Evolutionary conservation across 2,113 vertebrate species (phyloP).

Genomic region (Actenoides hombroni): DNA sequence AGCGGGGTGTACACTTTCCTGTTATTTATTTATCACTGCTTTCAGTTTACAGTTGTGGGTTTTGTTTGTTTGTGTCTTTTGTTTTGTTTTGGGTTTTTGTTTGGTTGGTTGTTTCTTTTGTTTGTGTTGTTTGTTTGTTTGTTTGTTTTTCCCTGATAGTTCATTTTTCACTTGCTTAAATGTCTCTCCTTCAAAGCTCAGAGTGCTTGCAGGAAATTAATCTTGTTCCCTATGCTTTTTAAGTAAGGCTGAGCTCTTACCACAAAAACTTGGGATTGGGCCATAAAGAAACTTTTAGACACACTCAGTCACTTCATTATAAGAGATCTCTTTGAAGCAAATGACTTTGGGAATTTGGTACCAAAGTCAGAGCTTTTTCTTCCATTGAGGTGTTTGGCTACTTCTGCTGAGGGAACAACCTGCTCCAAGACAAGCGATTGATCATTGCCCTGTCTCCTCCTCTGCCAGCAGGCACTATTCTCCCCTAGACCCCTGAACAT

Average conservation of each 20-base stretch:
- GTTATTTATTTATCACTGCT: constrained; percentile 59
- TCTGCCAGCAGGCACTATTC: not conserved
- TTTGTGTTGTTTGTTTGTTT: too few species aligned
- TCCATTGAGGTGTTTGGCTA: not conserved
- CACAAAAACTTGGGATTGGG: not conserved
- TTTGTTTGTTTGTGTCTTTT: too few species aligned
- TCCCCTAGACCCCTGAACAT: not conserved
- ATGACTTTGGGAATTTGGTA: not conserved
- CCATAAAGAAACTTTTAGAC: not conserved
- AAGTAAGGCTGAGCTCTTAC: not conserved
- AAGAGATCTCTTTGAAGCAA: not conserved
- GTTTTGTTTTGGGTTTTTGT: too few species aligned
- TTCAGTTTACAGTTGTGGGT: not conserved
- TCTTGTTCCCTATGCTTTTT: not conserved
- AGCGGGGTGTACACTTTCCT: constrained; percentile 20
- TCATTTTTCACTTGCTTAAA: constrained; percentile 41
- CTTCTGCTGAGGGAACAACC: not conserved
- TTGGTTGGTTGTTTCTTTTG: too few species aligned
- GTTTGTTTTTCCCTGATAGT: not conserved
- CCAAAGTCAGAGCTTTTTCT: not conserved
- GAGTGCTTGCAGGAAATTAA: not conserved
- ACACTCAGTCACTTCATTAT: not conserved
- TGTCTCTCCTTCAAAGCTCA: constrained; percentile 21
- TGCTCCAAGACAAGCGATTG: rapidly evolving
- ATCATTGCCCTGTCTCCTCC: rapidly evolving